Evolutionary conservation across 1,140 invertebrate species (phyloP), one percentile per base, ranked within the genome.

Genomic region (Bombus vancouverensis): DNA sequence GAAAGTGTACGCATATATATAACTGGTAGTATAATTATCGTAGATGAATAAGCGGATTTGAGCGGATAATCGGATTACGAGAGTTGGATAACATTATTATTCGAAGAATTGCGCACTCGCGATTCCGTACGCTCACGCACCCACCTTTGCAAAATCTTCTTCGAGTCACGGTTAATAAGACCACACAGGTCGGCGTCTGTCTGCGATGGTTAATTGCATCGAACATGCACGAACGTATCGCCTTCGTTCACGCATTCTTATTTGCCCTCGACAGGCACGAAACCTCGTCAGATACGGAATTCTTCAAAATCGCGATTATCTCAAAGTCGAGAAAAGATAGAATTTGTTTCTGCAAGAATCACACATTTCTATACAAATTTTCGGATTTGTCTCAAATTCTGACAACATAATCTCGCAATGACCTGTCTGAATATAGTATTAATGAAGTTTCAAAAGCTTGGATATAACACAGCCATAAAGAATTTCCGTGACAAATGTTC

Each of bases 111-210:
- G 68, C 34, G 34, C 6, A 25, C 44, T 15, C 34, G 72, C 59
- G 42, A 53, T 66, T 34, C 6, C 1, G 32, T 39, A 42, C 70
- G 37, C 68, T 81, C 80, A 62, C 80, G 81, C 71, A 65, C 66
- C 73, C n/a, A 77, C 65, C 73, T 77, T 53, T 77, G 73, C 73
- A 57, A 28, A 53, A 77, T 83, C 65, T 42, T 77, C 73, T 37
- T 57, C 44, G 32, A 8, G 12, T n/a, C 42, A 47, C 62, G n/a
- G 39, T 68, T 77, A 77, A 77, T 83, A 83, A 77, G 81, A 83
- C 81, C 81, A 57, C 81, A 83, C 81, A 77, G 5, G 62, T 28
- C 6, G 71, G 28, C 42, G 59, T 34, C 28, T 76, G 3, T 83
- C 44, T 18, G 59, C 22, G 28, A 66, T 25, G 53, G n/a, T 75